phyloP scores from a whole-genome alignment of 1,140 invertebrate species.

The Ooceraea biroi region DNA sequence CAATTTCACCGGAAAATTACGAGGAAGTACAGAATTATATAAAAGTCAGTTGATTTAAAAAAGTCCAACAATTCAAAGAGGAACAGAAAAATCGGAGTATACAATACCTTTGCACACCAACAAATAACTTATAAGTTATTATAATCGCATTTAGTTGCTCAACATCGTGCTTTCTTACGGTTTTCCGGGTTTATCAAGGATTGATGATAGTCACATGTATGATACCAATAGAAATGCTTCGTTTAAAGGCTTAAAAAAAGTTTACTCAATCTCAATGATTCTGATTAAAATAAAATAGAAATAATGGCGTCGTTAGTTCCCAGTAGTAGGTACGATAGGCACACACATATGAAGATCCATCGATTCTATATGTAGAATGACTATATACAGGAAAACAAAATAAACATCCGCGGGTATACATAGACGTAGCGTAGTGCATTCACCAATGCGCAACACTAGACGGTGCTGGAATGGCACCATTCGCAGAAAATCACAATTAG shows the following conservation, averaged over 20 bases:
- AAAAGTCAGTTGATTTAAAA: constrained; percentile 31
- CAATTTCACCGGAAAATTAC: not conserved
- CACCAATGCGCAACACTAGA: no score
- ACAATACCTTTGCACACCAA: constrained; percentile 5
- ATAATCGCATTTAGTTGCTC: constrained; percentile 7
- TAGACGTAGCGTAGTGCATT: not conserved
- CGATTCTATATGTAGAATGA: constrained; percentile 26
- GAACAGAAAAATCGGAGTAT: not conserved
- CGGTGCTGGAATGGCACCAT: no score
- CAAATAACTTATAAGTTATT: constrained; percentile 12
- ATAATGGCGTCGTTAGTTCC: constrained; percentile 9
- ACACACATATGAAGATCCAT: constrained; percentile 4
- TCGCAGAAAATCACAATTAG: not conserved
- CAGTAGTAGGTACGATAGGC: not conserved
- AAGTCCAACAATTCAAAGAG: not conserved
- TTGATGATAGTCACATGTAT: not conserved
- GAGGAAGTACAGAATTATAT: constrained; percentile 9
- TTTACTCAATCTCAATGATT: constrained; percentile 1
- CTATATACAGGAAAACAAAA: constrained; percentile 55
- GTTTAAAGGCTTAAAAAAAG: not conserved
- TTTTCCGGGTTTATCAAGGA: constrained; percentile 12
- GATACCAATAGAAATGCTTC: constrained; percentile 4
- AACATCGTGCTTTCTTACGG: not conserved
- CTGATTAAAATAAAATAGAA: not conserved
- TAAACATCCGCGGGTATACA: constrained; percentile 5